phyloP scores from a whole-genome alignment of 2,113 vertebrate species.

The Calonectris borealis region DNA sequence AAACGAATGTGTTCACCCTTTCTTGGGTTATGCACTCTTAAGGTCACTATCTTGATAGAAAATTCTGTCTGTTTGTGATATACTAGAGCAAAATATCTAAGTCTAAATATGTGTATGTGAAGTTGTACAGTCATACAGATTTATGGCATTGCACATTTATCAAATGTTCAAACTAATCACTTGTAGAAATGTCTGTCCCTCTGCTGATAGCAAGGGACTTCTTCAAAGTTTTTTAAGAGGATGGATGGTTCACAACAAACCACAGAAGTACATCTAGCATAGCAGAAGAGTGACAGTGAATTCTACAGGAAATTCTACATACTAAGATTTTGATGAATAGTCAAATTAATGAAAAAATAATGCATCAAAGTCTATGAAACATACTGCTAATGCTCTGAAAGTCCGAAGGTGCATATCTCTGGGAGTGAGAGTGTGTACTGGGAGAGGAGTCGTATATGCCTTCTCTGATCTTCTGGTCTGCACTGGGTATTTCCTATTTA shows the following conservation, averaged over 20 bases:
- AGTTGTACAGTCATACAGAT: background rate
- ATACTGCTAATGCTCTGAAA: background rate
- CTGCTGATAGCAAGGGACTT: background rate
- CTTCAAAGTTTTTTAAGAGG: background rate
- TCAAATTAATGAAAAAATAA: background rate
- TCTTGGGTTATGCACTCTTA: background rate
- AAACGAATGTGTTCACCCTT: background rate
- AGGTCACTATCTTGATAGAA: background rate
- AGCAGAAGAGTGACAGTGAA: background rate
- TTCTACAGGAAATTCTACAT: background rate
- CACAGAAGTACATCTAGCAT: background rate
- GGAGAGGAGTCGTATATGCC: background rate
- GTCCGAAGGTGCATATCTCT: background rate
- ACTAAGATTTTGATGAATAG: background rate
- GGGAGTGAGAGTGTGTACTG: background rate
- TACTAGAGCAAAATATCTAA: background rate
- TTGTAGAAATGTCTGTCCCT: background rate
- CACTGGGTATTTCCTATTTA: background rate
- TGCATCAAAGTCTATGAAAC: background rate
- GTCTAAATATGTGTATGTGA: background rate
- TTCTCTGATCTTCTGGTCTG: background rate
- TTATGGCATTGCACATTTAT: background rate
- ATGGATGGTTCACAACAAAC: background rate
- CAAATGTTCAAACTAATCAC: background rate
- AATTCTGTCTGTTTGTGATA: background rate